phyloP scores from a whole-genome alignment of 2,113 vertebrate genomes.

The Chaetorhynchus papuensis region DNA sequence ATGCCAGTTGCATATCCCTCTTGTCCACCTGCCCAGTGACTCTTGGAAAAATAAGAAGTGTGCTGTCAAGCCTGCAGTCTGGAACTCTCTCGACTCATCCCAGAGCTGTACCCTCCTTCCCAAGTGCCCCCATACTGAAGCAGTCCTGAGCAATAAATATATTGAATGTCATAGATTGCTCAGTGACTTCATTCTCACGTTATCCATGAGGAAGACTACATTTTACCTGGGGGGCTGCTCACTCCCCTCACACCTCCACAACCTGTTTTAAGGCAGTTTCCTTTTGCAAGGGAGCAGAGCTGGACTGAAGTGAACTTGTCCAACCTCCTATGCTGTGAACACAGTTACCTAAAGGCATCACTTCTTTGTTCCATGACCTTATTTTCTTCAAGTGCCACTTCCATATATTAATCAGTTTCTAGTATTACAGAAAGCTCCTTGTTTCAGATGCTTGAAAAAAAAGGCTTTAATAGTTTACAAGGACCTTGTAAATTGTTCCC shows the following conservation, averaged over 20 bases:
- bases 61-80: not conserved
- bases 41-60: not conserved
- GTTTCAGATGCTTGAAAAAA: not conserved
- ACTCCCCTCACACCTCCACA: not conserved
- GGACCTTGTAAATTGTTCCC: not conserved
- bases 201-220: not conserved
- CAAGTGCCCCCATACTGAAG: not conserved
- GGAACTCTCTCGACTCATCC: not conserved
- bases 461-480: not conserved
- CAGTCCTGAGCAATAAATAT: not conserved
- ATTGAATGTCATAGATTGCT: accelerated
- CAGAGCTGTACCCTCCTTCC: not conserved
- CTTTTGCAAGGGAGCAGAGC: not conserved
- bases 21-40: not conserved
- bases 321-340: not conserved
- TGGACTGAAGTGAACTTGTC: not conserved
- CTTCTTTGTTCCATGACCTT: not conserved
- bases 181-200: not conserved
- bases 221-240: not conserved
- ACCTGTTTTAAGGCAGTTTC: not conserved
- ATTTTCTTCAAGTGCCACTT: not conserved
- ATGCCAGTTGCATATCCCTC: not conserved
- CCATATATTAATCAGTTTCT: not conserved
- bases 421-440: not conserved
- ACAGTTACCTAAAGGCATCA: accelerated